Base-by-base conservation (phyloP, 2,113 vertebrate genomes). In the Notothenia rossii region DNA sequence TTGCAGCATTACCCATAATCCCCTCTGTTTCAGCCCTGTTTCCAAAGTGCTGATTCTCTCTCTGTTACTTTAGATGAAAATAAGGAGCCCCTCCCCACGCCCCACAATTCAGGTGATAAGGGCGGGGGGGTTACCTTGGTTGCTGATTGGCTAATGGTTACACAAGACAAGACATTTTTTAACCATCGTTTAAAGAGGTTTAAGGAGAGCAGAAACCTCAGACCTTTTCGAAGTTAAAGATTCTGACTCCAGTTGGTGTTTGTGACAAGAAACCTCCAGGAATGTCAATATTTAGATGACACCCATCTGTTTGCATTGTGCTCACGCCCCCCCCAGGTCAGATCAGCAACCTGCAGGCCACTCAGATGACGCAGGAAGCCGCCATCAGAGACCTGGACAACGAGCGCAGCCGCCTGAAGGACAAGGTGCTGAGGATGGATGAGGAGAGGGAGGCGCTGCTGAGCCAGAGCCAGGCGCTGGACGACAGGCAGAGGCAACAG, bases 281-380 rank as follows among this genome's bases (percentile, higher is more conserved):
- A 25, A n/a, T 15, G 50, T 46, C 40, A 46, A 36, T 20, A 40
- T 51, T 70, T 63, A 48, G 69, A 72, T 64, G 67, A 56, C 40
- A 15, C 36, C 36, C 36, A 5, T 5, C n/a, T 69, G 22, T 45
- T 43, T 50, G 20, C 13, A 66, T 63, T 49, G 25, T 1, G 20
- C 53, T 82, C 51, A 53, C 43, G 12, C 11, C 14, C 3, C 3
- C 45, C 49, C 5, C 86, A 99, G 98, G 98, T 95, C 97, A 99
- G 85, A 99, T 99, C 77, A 98, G 98, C 93, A 98, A 96, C 92
- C 97, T 99, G 86, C 97, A 99, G 94, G 98, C 98, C 91, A 97
- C 97, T 69, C 97, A 99, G 81, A 97, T 99, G 96, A 98, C 96
- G 90, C 97, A 99, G 84, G 98, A 99, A 84, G 97, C 98, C 50